Conservation (phyloP, 2,113 vertebrate species). For the Rynchops niger region DNA sequence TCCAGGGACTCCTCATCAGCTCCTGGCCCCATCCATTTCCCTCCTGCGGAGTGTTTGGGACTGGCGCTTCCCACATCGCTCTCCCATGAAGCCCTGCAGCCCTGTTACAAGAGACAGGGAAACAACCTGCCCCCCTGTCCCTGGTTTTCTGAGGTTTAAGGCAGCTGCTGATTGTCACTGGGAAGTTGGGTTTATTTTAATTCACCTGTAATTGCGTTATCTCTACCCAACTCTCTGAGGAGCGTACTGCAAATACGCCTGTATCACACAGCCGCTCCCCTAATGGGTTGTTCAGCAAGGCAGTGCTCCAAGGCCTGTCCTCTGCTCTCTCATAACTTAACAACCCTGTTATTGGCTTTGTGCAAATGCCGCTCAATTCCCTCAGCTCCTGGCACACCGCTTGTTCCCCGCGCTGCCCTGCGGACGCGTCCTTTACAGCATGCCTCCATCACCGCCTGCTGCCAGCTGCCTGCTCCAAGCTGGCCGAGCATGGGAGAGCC, state of each 20-base stretch:
- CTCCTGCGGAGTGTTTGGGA: background rate
- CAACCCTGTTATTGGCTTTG: background rate
- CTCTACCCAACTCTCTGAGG: background rate
- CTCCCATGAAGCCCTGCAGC: background rate
- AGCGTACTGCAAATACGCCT: rapidly evolving
- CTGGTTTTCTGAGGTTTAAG: background rate
- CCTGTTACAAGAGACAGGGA: rapidly evolving
- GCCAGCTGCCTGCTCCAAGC: background rate
- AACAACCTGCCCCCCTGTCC: background rate
- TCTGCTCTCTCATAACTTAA: background rate
- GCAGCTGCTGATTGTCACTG: background rate
- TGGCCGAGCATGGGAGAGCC: background rate
- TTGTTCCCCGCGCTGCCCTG: background rate
- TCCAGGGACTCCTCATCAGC: background rate
- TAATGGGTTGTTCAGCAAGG: background rate
- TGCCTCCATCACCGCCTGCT: background rate
- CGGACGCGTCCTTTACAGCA: background rate
- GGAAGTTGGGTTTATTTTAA: background rate
- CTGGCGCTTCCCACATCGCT: background rate
- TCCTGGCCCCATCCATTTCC: background rate
- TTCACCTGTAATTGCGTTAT: background rate
- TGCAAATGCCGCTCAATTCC: background rate
- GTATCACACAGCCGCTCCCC: background rate
- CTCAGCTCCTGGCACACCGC: background rate
- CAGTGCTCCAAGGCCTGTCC: background rate